These are phyloP conservation scores for Melanotaenia pygmaea DNA, from an alignment of 2,797 vertebrate genomes.

Conservation along the genomic window DNA sequence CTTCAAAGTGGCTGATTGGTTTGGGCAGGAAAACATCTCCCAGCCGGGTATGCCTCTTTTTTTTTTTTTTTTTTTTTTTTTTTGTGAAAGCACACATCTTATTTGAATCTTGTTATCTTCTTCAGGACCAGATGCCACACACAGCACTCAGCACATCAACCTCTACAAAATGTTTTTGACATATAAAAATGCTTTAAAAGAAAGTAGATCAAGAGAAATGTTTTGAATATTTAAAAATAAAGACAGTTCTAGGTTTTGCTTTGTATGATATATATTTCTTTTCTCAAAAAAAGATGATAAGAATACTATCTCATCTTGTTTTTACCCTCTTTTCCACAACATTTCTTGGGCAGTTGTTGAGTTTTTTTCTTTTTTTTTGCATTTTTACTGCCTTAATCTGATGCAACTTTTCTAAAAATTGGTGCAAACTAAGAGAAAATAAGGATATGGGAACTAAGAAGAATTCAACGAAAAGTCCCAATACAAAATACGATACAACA, in stretches of 20 bases:
- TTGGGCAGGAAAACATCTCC: slow-evolving; percentile 37
- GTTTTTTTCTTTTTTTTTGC: slow-evolving; percentile 1
- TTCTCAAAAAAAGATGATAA: slow-evolving; percentile 37
- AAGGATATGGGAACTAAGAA: neutral
- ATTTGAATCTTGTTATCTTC: slow-evolving; percentile 52
- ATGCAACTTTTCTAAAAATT: slow-evolving; percentile 63
- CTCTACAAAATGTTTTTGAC: slow-evolving; percentile 58
- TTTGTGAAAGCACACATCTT: slow-evolving; percentile 14
- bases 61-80: slow-evolving; percentile 15
- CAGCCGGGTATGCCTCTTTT: slow-evolving; percentile 15
- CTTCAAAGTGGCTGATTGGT: slow-evolving; percentile 57
- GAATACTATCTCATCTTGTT: slow-evolving; percentile 38
- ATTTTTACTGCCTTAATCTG: slow-evolving; percentile 51
- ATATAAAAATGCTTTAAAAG: slow-evolving; percentile 54
- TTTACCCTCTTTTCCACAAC: slow-evolving; percentile 31
- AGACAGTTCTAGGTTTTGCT: slow-evolving; percentile 42
- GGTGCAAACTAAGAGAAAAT: slow-evolving; percentile 52
- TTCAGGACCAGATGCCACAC: slow-evolving; percentile 35
- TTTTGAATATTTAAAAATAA: slow-evolving; percentile 66
- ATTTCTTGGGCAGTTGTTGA: slow-evolving; percentile 44
- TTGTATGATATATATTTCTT: slow-evolving; percentile 13
- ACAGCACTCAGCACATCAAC: slow-evolving; percentile 47
- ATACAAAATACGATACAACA: neutral
- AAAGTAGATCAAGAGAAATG: slow-evolving; percentile 49
- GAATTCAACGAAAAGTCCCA: slow-evolving; percentile 9